Conservation (phyloP, 2,113 vertebrate species). For the Laticauda laticaudata region DNA sequence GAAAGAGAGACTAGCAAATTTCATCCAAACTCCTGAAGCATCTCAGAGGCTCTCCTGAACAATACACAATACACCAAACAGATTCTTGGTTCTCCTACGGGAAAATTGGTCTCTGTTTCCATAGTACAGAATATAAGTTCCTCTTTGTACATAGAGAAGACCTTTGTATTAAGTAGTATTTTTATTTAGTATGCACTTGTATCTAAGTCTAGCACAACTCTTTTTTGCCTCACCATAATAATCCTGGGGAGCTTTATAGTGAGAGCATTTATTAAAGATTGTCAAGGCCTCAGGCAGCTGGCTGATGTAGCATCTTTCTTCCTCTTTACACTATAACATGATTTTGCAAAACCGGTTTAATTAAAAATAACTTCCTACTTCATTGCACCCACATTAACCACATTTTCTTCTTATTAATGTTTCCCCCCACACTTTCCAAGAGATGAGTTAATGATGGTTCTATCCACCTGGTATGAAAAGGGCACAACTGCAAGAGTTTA, state of each 20-base stretch:
- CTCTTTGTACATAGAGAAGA: background rate
- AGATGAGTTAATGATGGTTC: background rate
- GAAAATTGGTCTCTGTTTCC: background rate
- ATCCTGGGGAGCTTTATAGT: background rate
- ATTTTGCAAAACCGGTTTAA: background rate
- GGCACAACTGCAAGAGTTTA: background rate
- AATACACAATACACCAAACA: background rate
- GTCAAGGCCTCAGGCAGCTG: background rate
- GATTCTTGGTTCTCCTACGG: background rate
- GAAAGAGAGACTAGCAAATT: background rate
- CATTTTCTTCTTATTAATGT: background rate
- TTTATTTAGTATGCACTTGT: background rate
- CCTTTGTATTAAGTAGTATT: background rate
- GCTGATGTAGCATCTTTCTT: background rate
- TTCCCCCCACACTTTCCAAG: background rate
- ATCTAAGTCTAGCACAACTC: background rate
- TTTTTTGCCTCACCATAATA: background rate
- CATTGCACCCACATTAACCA: background rate
- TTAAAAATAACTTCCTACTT: background rate
- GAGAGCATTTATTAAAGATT: background rate
- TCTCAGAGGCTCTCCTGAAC: background rate
- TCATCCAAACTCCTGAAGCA: background rate
- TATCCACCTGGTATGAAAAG: background rate
- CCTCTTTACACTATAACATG: background rate
- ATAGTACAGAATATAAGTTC: background rate